Percentiles rank a stretch among this genome's conserved stretches.
Conservation (phyloP, 2,797 vertebrate genomes). For the Lagocephalus sceleratus region DNA sequence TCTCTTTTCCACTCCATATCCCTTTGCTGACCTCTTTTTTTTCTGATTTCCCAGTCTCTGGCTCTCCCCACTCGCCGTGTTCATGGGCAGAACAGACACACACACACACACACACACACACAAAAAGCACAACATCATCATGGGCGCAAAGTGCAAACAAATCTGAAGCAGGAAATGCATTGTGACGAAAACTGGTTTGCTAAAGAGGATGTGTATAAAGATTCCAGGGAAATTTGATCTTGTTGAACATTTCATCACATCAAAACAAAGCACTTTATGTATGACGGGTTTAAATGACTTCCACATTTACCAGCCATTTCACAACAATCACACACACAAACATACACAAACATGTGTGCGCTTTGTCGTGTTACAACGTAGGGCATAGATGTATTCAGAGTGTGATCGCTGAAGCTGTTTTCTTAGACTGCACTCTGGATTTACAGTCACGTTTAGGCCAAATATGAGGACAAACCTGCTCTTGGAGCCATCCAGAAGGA, state of each 20-base stretch:
- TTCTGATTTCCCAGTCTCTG: slow-evolving; percentile 22
- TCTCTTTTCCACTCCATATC: slow-evolving; percentile 53
- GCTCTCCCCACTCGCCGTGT: slow-evolving; percentile 8
- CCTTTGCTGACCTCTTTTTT: slow-evolving; percentile 60
- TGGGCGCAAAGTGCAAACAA: neutral
- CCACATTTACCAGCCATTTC: too few species aligned
- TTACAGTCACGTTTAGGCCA: neutral
- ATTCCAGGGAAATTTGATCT: slow-evolving; percentile 1
- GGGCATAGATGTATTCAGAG: neutral
- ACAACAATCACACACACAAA: too few species aligned
- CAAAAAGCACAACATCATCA: slow-evolving; percentile 1
- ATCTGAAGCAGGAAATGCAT: neutral
- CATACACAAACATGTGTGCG: too few species aligned
- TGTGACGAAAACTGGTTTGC: slow-evolving; percentile 38
- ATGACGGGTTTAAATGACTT: too few species aligned
- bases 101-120: too few species aligned
- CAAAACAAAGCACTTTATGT: too few species aligned
- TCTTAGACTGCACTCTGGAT: neutral
- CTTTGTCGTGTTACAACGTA: neutral
- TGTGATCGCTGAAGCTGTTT: neutral
- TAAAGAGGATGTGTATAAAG: neutral
- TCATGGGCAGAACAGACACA: slow-evolving; percentile 25
- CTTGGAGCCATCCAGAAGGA: slow-evolving; percentile 1
- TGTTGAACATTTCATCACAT: neutral
- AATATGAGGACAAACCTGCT: neutral